Evolutionary conservation across 2,888 invertebrate species (phyloP), one percentile per base, ranked within the genome.

Genomic region (Amblyteles armatorius): DNA sequence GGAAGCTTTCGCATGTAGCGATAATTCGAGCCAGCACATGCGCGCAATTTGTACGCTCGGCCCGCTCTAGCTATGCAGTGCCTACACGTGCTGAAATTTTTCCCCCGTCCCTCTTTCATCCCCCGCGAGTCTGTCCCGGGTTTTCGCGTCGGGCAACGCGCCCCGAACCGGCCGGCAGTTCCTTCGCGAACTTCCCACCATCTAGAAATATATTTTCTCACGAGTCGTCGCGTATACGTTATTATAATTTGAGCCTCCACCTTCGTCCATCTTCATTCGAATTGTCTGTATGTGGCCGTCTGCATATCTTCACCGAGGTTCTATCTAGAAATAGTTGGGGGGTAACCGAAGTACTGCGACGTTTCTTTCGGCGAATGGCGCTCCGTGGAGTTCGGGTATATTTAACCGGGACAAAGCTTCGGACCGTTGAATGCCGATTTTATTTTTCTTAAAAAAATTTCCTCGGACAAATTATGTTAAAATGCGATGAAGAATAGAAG

Each of bases 181-280:
- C 89, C 88, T 90, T 91, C 90, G 79, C 89, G 88, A 91, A 89
- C 88, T 87, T 60, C 52, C 67, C 86, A 88, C 85, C 88, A 88
- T 81, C 85, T 86, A 87, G 87, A 89, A 89, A 90, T 90, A 89
- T 89, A 89, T 88, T 89, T 87, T 84, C 55, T 77, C 79, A 68
- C 79, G 19, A 48, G 60, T 26, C 74, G 52, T 48, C 36, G 16
- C 13, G 50, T 55, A 57, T 52, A 57, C 2, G 63, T 19, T 7
- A 48, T 77, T 83, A 83, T 79, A 83, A 48, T 57, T 79, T 52
- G 81, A 83, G 68, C 52, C 72, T 76, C 72, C 48, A 60, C 48
- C 52, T 57, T 69, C 78, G 48, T 9, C 60, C 78, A 73, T 69
- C 71, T 67, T 63, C 63, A 63, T 69, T 40, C 33, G 60, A 60